Percentiles rank a stretch among this genome's conserved stretches.
Conservation (phyloP, 1,140 invertebrate species). For the Micrasema longulum region DNA sequence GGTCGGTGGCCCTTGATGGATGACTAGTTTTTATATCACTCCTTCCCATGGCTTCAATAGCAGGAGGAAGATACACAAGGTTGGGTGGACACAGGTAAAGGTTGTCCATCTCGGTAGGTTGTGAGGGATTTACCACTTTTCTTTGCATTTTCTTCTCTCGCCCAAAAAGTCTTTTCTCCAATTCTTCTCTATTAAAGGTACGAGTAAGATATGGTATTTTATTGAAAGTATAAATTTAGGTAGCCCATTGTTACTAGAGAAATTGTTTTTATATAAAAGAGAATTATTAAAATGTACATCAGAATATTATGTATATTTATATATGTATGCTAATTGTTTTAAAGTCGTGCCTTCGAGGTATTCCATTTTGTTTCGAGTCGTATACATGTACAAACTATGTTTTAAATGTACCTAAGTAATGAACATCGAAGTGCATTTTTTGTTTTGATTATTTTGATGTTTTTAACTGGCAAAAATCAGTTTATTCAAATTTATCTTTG, state of each 20-base stretch:
- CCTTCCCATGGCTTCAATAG: constrained; percentile 28
- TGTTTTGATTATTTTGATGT: no score
- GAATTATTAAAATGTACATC: constrained; percentile 40
- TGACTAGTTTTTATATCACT: constrained; percentile 44
- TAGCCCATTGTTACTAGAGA: constrained; percentile 55
- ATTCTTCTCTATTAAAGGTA: constrained; percentile 52
- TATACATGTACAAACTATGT: no score
- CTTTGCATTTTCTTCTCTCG: constrained; percentile 52
- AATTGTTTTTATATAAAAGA: constrained; percentile 53
- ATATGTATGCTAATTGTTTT: constrained; percentile 14
- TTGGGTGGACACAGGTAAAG: background rate
- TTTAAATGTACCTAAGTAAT: no score
- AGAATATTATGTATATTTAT: constrained; percentile 30
- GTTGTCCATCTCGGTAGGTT: constrained; percentile 33
- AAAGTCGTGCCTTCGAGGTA: constrained; percentile 6
- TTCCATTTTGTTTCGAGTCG: constrained; percentile 1
- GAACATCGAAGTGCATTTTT: no score
- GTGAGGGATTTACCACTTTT: constrained; percentile 50
- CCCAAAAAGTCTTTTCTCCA: constrained; percentile 50
- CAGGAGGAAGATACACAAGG: constrained; percentile 11
- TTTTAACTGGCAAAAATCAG: no score
- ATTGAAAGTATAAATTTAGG: constrained; percentile 45
- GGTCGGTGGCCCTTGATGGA: constrained; percentile 24
- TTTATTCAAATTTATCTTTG: no score
- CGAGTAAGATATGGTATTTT: constrained; percentile 45